These are phyloP conservation scores for Bathybates hornii DNA, from an alignment of 2,113 vertebrate genomes.

Conservation along the genomic window DNA sequence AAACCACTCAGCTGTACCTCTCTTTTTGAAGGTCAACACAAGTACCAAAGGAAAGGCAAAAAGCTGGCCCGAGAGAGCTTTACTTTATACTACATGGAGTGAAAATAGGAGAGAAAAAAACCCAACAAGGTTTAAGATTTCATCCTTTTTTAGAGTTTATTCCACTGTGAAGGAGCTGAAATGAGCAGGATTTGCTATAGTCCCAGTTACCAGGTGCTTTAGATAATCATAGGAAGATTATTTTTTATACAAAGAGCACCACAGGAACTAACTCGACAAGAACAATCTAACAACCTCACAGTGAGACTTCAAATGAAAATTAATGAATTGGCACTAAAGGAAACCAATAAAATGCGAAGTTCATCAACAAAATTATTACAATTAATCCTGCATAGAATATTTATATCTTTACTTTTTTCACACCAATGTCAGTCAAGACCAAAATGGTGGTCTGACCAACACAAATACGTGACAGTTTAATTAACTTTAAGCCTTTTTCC, in stretches of 20 bases:
- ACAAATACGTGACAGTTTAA: background rate
- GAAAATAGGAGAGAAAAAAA: fast-evolving
- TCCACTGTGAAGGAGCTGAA: background rate
- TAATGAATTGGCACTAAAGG: background rate
- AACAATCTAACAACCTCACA: background rate
- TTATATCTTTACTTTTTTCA: background rate
- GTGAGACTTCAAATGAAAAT: background rate
- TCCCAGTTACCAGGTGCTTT: background rate
- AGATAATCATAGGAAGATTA: background rate
- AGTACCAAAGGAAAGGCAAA: background rate
- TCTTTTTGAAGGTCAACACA: constrained; percentile 12
- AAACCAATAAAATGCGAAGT: background rate
- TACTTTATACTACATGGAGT: background rate
- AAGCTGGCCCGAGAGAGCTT: background rate
- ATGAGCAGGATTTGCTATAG: background rate
- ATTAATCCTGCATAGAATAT: background rate
- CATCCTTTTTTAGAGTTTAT: background rate
- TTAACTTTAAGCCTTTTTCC: background rate
- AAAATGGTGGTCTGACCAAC: background rate
- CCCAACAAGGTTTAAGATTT: background rate
- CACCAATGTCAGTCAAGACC: background rate
- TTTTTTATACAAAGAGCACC: background rate
- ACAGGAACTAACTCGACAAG: background rate
- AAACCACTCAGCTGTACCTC: constrained; percentile 41
- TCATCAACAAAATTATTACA: background rate